These are phyloP conservation scores for Phylloscopus trochilus DNA, from an alignment of 2,113 vertebrate species.

Conservation along the genomic window DNA sequence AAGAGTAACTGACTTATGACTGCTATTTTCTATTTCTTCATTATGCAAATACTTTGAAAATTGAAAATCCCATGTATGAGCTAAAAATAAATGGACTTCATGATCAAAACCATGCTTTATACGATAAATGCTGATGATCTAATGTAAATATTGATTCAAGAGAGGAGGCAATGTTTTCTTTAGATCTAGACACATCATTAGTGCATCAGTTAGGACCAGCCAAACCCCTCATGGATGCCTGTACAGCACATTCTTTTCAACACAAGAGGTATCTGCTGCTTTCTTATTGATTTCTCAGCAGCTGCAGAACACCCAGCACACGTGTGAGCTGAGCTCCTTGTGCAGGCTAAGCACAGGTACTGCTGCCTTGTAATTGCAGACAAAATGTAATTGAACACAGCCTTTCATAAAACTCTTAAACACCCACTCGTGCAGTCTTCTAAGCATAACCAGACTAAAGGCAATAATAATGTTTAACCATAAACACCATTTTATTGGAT, in stretches of 20 bases:
- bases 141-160: neutral
- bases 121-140: neutral
- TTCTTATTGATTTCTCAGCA: neutral
- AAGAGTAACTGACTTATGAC: neutral
- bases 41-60: neutral
- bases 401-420: neutral
- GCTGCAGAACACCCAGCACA: neutral
- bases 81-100: neutral
- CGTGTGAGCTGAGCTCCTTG: neutral
- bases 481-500: neutral
- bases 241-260: neutral
- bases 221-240: neutral
- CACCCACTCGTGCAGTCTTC: neutral
- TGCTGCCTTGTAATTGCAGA: neutral
- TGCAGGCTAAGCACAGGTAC: neutral
- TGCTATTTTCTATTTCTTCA: neutral
- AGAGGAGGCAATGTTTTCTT: neutral
- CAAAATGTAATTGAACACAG: neutral
- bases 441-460: neutral
- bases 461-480: neutral
- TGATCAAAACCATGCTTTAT: neutral
- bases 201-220: neutral
- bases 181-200: neutral
- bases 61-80: neutral
- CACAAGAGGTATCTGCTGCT: neutral